These are phyloP conservation scores for Poicephalus gulielmi DNA, from an alignment of 2,113 vertebrate species.

Conservation along the genomic window DNA sequence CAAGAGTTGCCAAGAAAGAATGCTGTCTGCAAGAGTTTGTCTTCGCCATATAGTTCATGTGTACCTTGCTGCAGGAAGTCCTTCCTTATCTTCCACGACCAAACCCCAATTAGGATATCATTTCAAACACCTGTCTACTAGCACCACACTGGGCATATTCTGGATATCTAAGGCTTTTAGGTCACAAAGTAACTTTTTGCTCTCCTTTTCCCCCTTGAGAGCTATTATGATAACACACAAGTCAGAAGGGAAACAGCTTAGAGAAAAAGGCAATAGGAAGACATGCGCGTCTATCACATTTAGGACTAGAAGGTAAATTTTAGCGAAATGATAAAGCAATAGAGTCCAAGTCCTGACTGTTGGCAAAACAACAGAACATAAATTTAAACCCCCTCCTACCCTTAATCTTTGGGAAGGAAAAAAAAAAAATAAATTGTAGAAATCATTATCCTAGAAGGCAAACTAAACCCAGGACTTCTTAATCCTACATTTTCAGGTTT, in stretches of 20 bases:
- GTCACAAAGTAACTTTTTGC: neutral
- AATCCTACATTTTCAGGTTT: neutral
- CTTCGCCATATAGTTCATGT: neutral
- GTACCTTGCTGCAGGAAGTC: neutral
- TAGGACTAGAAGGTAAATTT: neutral
- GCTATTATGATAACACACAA: neutral
- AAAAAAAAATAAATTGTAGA: neutral
- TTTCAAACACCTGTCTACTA: neutral
- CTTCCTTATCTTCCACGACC: neutral
- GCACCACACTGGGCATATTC: neutral
- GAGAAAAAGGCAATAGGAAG: neutral
- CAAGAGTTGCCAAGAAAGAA: neutral
- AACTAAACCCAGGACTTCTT: neutral
- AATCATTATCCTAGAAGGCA: neutral
- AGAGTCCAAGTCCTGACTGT: neutral
- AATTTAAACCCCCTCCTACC: neutral
- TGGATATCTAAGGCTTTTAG: neutral
- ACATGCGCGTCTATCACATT: neutral
- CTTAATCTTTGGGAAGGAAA: neutral
- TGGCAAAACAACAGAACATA: neutral
- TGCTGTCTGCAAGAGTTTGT: neutral
- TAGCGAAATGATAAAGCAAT: neutral
- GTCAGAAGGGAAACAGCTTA: neutral
- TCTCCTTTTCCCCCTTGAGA: neutral
- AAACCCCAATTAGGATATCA: neutral